Evolutionary conservation across 2,888 invertebrate species (phyloP), one percentile per base, ranked within the genome.

Genomic region (Latrodectus hesperus): DNA sequence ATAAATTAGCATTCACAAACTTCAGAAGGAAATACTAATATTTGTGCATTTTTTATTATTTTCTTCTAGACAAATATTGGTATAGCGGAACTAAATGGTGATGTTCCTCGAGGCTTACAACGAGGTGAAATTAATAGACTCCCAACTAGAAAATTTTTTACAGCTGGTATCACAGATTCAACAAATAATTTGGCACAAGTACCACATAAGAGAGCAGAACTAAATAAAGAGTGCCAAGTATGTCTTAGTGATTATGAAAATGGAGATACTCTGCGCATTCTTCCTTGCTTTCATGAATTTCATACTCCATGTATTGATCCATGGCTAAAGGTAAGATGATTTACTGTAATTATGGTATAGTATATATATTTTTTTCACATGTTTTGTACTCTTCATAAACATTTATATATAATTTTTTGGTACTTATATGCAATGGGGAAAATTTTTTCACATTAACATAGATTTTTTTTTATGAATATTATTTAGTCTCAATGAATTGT

Each of bases 211-310:
- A 60, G 83, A 60, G 77, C 80, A 11, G 88, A 84, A 65, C 65
- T 88, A 53, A 88, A 88, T 71, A 89, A 88, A 70, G 89, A 84
- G 90, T 92, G 92, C 86, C 90, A 90, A 74, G 91, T 92, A 16
- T 92, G 92, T 86, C 91, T 92, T 90, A 90, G 90, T 84, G 91
- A 92, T 70, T 92, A 91, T 86, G 91, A 90, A 71, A 89, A 90
- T 6, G 91, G 91, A 9, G 91, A 92, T 51, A 80, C 84, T 8
- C 89, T 91, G 65, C 90, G 91, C 55, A 91, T 91, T 73, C 90
- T 92, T 17, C 91, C 91, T 11, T 92, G 92, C 80, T 91, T 91
- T 83, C 92, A 92, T 80, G 90, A 91, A 70, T 92, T 91, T 89
- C 92, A 92, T 83, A 84, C 90, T 38, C 76, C 80, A 1, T 92